Percentiles rank a stretch among this genome's conserved stretches.
These are phyloP conservation scores for Phataginus tricuspis DNA, from an alignment of 2,797 vertebrate genomes.

Conservation along the genomic window DNA sequence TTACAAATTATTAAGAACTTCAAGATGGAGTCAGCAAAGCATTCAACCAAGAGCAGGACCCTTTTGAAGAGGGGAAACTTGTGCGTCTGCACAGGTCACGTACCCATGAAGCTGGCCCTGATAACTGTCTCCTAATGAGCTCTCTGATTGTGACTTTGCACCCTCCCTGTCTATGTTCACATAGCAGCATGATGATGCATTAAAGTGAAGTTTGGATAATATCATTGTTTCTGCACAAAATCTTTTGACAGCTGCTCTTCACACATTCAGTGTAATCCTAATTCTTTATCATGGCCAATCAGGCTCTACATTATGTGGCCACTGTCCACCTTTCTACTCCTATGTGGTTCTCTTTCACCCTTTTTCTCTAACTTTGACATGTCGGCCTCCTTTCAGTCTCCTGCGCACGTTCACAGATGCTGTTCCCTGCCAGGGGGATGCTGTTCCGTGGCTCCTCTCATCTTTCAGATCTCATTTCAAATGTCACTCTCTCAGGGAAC, in stretches of 20 bases:
- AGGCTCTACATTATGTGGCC: neutral
- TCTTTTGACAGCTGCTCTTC: neutral
- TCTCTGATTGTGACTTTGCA: neutral
- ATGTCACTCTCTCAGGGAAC: neutral
- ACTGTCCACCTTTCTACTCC: neutral
- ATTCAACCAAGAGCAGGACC: neutral
- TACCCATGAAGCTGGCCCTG: neutral
- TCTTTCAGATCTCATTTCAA: neutral
- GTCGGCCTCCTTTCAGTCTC: neutral
- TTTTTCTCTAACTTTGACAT: neutral
- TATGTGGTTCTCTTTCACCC: neutral
- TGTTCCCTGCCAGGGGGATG: neutral
- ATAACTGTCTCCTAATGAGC: neutral
- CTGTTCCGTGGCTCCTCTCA: neutral
- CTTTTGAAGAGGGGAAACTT: neutral
- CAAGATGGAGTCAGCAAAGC: neutral
- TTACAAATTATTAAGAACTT: conserved; percentile 1
- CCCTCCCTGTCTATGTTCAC: neutral
- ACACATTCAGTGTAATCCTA: neutral
- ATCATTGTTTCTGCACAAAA: neutral
- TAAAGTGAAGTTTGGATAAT: neutral
- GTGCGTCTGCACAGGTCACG: neutral
- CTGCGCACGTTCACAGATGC: neutral
- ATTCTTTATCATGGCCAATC: neutral
- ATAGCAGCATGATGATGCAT: neutral